phyloP scores from a whole-genome alignment of 2,888 invertebrate genomes.

The Apodemia duryi region DNA sequence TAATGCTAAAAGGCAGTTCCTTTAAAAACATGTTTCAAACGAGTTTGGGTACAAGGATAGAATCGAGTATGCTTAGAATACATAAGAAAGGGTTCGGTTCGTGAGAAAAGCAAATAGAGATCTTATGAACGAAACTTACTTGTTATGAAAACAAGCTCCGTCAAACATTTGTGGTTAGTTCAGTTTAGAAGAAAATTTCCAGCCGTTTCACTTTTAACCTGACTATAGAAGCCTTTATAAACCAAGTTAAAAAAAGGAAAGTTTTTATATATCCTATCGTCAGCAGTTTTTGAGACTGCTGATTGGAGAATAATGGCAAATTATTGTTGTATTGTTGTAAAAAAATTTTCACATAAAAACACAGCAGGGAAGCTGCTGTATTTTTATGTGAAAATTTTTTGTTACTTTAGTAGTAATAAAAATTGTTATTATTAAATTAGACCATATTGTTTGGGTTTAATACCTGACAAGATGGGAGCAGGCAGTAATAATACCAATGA shows the following conservation, averaged over 20 bases:
- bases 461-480: no score
- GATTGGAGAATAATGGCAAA: no score
- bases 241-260: neutral
- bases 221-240: neutral
- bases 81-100: slow-evolving; percentile 7
- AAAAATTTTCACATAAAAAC: no score
- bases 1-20: neutral
- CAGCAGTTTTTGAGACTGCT: no score
- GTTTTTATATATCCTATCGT: neutral
- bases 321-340: no score
- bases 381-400: no score
- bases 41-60: neutral
- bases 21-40: neutral
- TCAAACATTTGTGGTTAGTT: neutral
- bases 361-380: no score
- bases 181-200: neutral
- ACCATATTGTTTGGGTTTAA: no score
- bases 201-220: slow-evolving; percentile 7
- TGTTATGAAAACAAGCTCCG: slow-evolving; percentile 8
- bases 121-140: slow-evolving; percentile 8
- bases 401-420: no score
- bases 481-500: no score
- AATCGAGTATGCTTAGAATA: neutral
- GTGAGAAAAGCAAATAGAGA: slow-evolving; percentile 14
- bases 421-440: no score